Percentiles rank a stretch among this genome's conserved stretches.
Evolutionary conservation across 2,797 vertebrate genomes (phyloP).

Genomic region (Pachyuromys duprasi): DNA sequence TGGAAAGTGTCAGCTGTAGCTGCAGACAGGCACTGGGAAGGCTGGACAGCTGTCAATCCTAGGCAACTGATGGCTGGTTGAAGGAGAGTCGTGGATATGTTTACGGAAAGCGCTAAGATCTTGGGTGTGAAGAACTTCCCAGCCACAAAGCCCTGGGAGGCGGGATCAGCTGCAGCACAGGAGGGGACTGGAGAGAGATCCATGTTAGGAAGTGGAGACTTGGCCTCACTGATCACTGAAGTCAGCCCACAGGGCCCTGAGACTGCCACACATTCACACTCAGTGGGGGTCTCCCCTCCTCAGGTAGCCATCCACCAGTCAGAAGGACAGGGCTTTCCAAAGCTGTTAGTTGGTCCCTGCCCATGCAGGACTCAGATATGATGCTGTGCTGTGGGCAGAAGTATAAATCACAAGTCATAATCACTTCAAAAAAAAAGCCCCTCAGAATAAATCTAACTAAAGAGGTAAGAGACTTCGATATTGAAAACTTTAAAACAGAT

Average conservation of each 20-base stretch:
- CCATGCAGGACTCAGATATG: background rate
- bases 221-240: background rate
- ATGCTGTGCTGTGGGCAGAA: background rate
- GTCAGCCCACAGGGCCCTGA: background rate
- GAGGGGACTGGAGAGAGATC: background rate
- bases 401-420: background rate
- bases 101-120: background rate
- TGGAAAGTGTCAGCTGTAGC: background rate
- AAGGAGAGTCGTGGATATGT: background rate
- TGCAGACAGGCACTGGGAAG: background rate
- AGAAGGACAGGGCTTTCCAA: background rate
- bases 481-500: background rate
- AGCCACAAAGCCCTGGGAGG: background rate
- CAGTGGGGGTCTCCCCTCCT: background rate
- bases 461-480: no score
- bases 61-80: rapidly evolving
- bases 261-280: background rate
- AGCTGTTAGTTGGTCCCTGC: background rate
- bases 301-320: background rate
- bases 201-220: background rate
- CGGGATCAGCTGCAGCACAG: background rate
- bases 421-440: background rate
- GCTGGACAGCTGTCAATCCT: background rate
- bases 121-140: background rate
- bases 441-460: background rate